A percentile compares a stretch with the other conserved stretches of the same genome.
Evolutionary conservation across 2,888 invertebrate genomes (phyloP).

Genomic region (Ormia ochracea): DNA sequence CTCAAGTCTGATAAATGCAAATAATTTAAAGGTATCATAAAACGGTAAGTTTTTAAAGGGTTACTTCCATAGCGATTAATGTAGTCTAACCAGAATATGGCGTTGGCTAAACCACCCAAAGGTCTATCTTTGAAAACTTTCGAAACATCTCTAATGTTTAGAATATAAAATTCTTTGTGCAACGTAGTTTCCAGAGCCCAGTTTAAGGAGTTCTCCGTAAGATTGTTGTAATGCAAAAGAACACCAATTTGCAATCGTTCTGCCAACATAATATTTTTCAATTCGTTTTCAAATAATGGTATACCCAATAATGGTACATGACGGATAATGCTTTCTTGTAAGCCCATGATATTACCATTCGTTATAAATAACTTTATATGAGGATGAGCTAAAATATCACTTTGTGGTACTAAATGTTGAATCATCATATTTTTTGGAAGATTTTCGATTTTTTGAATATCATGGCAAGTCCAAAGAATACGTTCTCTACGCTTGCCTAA

Average conservation of each 20-base stretch:
- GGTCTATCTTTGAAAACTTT: slow-evolving; percentile 75
- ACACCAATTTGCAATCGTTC: slow-evolving; percentile 72
- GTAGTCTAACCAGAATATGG: slow-evolving; percentile 77
- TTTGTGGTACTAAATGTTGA: slow-evolving; percentile 78
- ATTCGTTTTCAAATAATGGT: slow-evolving; percentile 76
- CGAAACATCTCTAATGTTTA: slow-evolving; percentile 72
- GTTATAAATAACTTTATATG: slow-evolving; percentile 76
- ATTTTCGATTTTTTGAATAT: slow-evolving; percentile 71
- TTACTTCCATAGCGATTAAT: slow-evolving; percentile 74
- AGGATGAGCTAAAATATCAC: slow-evolving; percentile 78
- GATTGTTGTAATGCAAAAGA: slow-evolving; percentile 69
- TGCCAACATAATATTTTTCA: slow-evolving; percentile 70
- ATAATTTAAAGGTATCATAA: slow-evolving; percentile 71
- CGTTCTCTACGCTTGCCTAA: slow-evolving; percentile 74
- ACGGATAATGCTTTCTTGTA: slow-evolving; percentile 76
- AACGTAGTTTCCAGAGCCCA: slow-evolving; percentile 75
- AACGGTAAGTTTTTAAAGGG: slow-evolving; percentile 71
- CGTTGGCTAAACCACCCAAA: slow-evolving; percentile 73
- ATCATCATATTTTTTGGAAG: slow-evolving; percentile 77
- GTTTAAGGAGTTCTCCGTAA: slow-evolving; percentile 71
- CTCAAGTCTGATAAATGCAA: slow-evolving; percentile 76
- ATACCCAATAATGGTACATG: slow-evolving; percentile 77
- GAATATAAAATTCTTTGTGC: slow-evolving; percentile 70
- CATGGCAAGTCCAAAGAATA: slow-evolving; percentile 78
- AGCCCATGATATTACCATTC: slow-evolving; percentile 76